phyloP scores from a whole-genome alignment of 2,888 invertebrate genomes.

The Stictocephala bisonia region DNA sequence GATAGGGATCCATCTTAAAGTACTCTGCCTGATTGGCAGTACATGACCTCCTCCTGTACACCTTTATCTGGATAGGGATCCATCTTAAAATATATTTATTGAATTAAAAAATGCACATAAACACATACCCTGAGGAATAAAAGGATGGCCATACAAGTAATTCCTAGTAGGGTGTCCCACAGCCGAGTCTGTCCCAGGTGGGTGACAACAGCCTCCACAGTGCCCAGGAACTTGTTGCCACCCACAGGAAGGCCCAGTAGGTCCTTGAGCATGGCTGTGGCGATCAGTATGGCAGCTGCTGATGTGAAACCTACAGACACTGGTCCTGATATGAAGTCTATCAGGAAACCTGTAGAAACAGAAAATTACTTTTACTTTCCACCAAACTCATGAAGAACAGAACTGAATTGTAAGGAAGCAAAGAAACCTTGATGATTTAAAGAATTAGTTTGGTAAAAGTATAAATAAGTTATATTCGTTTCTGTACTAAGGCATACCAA shows the following conservation, averaged over 20 bases:
- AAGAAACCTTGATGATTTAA: too few species aligned
- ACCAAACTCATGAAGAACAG: too few species aligned
- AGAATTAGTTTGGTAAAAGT: too few species aligned
- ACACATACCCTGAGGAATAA: constrained; percentile 74
- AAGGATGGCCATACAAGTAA: constrained; percentile 76
- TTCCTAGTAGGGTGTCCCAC: constrained; percentile 78
- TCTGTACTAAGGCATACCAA: too few species aligned
- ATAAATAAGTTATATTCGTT: too few species aligned
- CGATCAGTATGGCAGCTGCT: constrained; percentile 85
- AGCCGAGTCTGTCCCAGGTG: constrained; percentile 77
- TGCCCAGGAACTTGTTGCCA: constrained; percentile 77
- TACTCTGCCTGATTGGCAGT: too few species aligned
- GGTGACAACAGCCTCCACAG: constrained; percentile 77
- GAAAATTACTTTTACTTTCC: neutral
- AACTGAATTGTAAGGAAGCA: too few species aligned
- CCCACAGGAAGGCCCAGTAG: constrained; percentile 76
- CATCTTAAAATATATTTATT: too few species aligned
- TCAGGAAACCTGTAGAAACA: constrained; percentile 74
- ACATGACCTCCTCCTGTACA: too few species aligned
- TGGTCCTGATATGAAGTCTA: constrained; percentile 88
- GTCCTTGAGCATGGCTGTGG: constrained; percentile 82
- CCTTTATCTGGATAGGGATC: too few species aligned
- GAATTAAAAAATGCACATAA: too few species aligned
- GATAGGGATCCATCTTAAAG: too few species aligned
- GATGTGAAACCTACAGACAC: constrained; percentile 85